These are phyloP conservation scores for Amphiura filiformis DNA, from an alignment of 35 echinoderm and acorn worm genomes.

Conservation along the genomic window DNA sequence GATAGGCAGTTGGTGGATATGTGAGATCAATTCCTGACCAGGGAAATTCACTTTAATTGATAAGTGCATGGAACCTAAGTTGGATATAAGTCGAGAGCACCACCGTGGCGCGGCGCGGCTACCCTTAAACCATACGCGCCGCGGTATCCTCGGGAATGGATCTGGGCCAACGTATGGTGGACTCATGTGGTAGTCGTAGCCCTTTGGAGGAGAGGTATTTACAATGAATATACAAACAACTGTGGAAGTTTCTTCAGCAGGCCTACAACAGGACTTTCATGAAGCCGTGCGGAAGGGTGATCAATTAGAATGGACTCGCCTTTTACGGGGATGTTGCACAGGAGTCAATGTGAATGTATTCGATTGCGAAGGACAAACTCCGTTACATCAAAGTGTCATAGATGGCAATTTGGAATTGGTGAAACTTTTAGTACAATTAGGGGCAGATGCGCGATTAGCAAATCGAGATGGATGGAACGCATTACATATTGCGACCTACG, in stretches of 20 bases:
- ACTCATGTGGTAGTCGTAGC: too few species aligned
- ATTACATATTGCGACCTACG: slow-evolving; percentile 69
- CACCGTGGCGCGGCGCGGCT: too few species aligned
- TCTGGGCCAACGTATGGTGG: too few species aligned
- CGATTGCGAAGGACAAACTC: slow-evolving; percentile 77
- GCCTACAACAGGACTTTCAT: slow-evolving; percentile 51
- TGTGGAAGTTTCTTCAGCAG: not conserved
- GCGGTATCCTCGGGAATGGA: too few species aligned
- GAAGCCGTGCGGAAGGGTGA: slow-evolving; percentile 65
- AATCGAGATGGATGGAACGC: slow-evolving; percentile 82
- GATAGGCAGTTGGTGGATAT: too few species aligned
- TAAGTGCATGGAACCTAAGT: too few species aligned
- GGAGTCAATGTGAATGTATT: slow-evolving; percentile 71
- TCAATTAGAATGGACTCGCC: slow-evolving; percentile 36
- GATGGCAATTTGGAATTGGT: slow-evolving; percentile 72
- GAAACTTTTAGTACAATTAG: slow-evolving; percentile 65
- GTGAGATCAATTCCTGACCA: too few species aligned
- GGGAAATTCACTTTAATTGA: too few species aligned
- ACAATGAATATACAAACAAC: not conserved
- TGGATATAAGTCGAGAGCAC: too few species aligned
- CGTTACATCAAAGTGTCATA: slow-evolving; percentile 66
- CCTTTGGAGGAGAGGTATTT: too few species aligned
- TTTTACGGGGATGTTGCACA: slow-evolving; percentile 33
- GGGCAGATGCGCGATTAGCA: slow-evolving; percentile 68
- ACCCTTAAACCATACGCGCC: too few species aligned